phyloP scores from a whole-genome alignment of 2,888 invertebrate genomes.

The Sarcophaga rosellei region DNA sequence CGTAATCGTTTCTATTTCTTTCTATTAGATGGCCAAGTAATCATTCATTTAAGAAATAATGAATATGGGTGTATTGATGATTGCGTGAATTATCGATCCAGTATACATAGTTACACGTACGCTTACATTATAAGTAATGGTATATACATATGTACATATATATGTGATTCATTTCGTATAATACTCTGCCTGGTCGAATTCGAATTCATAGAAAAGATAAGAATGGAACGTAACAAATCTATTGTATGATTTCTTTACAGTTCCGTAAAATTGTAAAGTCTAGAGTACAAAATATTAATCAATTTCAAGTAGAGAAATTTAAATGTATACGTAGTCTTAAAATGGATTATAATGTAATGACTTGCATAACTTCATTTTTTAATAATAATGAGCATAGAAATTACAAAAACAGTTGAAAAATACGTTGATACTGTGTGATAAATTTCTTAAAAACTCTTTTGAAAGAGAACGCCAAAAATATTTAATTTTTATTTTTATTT shows the following conservation, averaged over 20 bases:
- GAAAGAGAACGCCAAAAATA: no score
- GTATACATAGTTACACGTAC: neutral
- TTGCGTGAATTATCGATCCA: neutral
- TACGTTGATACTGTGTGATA: no score
- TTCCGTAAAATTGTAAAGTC: conserved; percentile 4
- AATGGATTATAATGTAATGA: neutral
- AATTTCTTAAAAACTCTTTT: no score
- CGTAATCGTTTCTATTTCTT: conserved; percentile 7
- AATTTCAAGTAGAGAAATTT: conserved; percentile 28
- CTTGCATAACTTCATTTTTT: neutral
- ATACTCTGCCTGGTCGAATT: neutral
- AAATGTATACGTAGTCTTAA: conserved; percentile 22
- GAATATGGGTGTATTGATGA: neutral
- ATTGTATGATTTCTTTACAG: neutral
- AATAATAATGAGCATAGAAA: neutral
- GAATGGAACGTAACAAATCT: conserved; percentile 9
- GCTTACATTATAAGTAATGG: neutral
- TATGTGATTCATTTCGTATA: conserved; percentile 42
- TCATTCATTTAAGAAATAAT: neutral
- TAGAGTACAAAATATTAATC: conserved; percentile 9
- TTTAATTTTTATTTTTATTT: no score
- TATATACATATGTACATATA: neutral
- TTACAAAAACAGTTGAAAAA: neutral
- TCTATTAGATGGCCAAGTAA: conserved; percentile 19
- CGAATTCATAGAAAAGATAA: conserved; percentile 21